Percentiles rank a stretch among this genome's conserved stretches.
Conservation (phyloP, 2,888 invertebrate species). For the Drosophila mettleri region DNA sequence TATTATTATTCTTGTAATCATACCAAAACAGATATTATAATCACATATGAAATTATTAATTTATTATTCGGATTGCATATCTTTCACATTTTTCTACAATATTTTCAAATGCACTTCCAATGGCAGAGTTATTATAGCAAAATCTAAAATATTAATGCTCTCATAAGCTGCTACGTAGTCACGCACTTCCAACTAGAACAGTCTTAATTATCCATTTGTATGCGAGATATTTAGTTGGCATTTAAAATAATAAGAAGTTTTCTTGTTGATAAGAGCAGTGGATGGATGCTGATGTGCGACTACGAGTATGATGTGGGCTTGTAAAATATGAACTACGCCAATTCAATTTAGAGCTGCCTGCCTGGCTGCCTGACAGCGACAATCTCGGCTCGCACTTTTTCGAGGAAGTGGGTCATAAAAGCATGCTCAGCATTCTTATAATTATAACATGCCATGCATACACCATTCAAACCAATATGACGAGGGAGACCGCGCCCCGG, state of each 20-base stretch:
- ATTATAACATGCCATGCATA: slow-evolving; percentile 74
- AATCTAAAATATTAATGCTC: background rate
- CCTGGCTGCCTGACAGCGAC: too few relatives aligned
- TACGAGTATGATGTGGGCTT: background rate
- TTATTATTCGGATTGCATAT: too few relatives aligned
- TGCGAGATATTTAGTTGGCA: background rate
- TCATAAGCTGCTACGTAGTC: background rate
- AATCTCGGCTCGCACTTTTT: slow-evolving; percentile 24
- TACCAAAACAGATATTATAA: too few relatives aligned
- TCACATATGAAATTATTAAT: too few relatives aligned
- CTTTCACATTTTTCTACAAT: too few relatives aligned
- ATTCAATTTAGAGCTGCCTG: slow-evolving; percentile 5
- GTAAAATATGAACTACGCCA: slow-evolving; percentile 7
- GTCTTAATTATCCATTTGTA: slow-evolving; percentile 7
- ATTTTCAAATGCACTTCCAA: too few relatives aligned
- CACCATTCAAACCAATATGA: slow-evolving; percentile 74
- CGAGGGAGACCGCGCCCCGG: slow-evolving; percentile 32
- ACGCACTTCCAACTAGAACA: slow-evolving; percentile 1
- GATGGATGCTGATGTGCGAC: background rate
- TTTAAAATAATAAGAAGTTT: slow-evolving; percentile 1
- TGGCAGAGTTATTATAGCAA: background rate
- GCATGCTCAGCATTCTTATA: slow-evolving; percentile 76
- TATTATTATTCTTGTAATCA: too few relatives aligned
- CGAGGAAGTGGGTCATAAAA: slow-evolving; percentile 30
- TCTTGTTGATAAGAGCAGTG: background rate